These are phyloP conservation scores for Bolinopsis microptera DNA, from an alignment of 37 sponge, comb jelly and placozoan genomes.

Conservation along the genomic window DNA sequence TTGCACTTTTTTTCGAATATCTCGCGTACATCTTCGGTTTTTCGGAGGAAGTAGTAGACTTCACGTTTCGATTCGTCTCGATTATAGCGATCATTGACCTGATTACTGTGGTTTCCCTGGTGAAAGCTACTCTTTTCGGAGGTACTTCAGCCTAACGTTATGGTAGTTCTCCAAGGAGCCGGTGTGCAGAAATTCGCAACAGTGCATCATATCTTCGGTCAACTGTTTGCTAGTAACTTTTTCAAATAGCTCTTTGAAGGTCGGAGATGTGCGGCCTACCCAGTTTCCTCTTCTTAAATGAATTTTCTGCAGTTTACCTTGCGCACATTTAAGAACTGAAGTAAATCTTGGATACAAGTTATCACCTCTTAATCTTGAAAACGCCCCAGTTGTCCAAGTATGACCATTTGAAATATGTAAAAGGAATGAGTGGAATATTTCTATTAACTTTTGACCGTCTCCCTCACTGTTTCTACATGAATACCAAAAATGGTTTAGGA, in stretches of 20 bases:
- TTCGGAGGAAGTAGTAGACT: neutral
- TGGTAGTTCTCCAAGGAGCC: neutral
- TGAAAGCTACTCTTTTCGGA: neutral
- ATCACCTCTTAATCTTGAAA: neutral
- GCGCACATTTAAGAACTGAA: neutral
- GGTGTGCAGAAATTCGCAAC: neutral
- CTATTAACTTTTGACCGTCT: neutral
- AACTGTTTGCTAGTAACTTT: neutral
- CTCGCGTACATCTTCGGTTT: neutral
- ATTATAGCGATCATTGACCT: neutral
- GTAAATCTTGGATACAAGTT: neutral
- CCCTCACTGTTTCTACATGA: neutral
- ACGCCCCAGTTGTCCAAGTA: neutral
- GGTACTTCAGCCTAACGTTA: neutral
- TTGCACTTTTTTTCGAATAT: neutral
- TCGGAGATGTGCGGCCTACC: neutral
- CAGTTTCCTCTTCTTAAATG: neutral
- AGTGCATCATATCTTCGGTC: neutral
- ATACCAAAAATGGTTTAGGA: neutral
- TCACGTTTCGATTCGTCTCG: neutral
- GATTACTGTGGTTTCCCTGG: neutral
- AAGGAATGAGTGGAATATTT: neutral
- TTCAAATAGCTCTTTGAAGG: neutral
- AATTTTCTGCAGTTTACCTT: neutral
- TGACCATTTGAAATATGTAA: neutral